Evolutionary conservation across 23 tunicate genomes (phyloP).

Genomic region (Styela clava): DNA sequence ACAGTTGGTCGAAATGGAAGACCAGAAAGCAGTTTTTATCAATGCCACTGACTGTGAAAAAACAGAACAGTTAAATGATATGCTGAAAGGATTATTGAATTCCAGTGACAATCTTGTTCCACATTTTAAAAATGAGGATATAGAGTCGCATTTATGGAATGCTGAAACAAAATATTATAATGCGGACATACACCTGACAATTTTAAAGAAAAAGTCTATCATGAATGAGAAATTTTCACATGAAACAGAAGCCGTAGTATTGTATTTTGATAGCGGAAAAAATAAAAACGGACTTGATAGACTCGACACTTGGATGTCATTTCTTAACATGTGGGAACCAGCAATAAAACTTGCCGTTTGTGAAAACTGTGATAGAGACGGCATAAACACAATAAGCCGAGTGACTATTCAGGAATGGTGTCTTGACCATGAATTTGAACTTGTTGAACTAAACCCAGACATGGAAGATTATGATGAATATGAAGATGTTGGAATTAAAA

Average conservation of each 20-base stretch:
- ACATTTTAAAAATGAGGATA: background rate
- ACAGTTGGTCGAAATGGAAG: no score
- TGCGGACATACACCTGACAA: conserved; percentile 31
- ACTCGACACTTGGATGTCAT: conserved; percentile 56
- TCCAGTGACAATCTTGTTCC: background rate
- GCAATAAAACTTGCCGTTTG: conserved; percentile 68
- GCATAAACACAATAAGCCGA: conserved; percentile 29
- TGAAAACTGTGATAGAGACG: conserved; percentile 48
- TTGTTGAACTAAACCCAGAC: conserved; percentile 65
- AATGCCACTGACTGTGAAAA: conserved; percentile 11
- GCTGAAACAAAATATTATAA: conserved; percentile 53
- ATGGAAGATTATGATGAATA: conserved; percentile 57
- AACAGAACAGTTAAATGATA: background rate
- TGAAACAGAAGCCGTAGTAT: conserved; percentile 48
- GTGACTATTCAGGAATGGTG: conserved; percentile 52
- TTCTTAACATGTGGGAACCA: conserved; percentile 52
- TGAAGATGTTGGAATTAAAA: conserved; percentile 63
- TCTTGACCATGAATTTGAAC: conserved; percentile 55
- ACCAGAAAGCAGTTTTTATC: conserved; percentile 26
- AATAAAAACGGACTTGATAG: conserved; percentile 13
- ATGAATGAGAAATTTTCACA: conserved; percentile 41
- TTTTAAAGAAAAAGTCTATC: conserved; percentile 38
- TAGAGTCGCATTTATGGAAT: conserved; percentile 27
- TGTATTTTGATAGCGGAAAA: conserved; percentile 37
- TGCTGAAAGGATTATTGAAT: conserved; percentile 6